Evolutionary conservation across 30 jellyfish, hydroid and myxozoan genomes (phyloP).

Genomic region (Turritopsis rubra): DNA sequence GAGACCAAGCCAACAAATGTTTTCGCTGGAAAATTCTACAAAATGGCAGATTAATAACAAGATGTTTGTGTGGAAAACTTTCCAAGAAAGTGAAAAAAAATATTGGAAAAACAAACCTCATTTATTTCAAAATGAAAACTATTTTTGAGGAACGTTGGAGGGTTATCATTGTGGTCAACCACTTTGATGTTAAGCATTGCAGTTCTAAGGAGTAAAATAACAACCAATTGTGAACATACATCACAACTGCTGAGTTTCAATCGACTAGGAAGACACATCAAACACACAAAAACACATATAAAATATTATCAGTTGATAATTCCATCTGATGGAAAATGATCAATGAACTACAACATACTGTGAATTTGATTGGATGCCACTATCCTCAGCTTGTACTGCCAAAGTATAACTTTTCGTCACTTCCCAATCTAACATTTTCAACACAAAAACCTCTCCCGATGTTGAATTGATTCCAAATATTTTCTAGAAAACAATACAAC

Average conservation of each 20-base stretch:
- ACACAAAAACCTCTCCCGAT: slow-evolving; percentile 31
- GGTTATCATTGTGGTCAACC: slow-evolving; percentile 47
- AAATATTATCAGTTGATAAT: background rate
- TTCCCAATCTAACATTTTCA: slow-evolving; percentile 56
- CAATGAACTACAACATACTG: slow-evolving; percentile 34
- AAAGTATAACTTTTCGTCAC: slow-evolving; percentile 25
- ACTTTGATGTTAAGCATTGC: slow-evolving; percentile 42
- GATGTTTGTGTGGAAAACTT: background rate
- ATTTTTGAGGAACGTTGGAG: slow-evolving; percentile 39
- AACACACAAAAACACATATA: background rate
- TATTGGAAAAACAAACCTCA: slow-evolving; percentile 38
- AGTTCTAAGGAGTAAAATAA: slow-evolving; percentile 33
- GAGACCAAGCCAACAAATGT: slow-evolving; percentile 50
- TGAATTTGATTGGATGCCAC: slow-evolving; percentile 26
- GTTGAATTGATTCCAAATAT: slow-evolving; percentile 27
- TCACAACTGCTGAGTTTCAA: background rate
- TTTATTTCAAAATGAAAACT: slow-evolving; percentile 28
- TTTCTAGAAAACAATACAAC: slow-evolving; percentile 9
- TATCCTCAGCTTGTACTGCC: slow-evolving; percentile 49
- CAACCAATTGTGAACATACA: background rate
- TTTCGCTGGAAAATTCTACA: slow-evolving; percentile 47
- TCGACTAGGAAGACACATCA: background rate
- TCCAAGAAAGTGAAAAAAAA: background rate
- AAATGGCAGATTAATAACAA: background rate
- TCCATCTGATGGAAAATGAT: background rate